Conservation (phyloP, 2,888 invertebrate genomes). For the Drosophila barbarae region DNA sequence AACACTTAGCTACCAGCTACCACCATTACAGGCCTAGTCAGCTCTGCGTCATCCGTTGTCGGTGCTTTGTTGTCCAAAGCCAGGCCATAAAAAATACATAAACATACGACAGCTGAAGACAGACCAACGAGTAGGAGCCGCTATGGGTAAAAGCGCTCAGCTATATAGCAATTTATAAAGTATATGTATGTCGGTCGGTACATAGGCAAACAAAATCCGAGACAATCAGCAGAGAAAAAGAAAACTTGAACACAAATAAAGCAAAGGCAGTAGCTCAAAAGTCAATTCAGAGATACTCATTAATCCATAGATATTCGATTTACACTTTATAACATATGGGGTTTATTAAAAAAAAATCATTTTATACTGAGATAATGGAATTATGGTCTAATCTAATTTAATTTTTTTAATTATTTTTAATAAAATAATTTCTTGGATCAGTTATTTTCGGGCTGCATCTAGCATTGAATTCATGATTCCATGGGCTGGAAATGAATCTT, state of each 20-base stretch:
- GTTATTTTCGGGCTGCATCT: too few relatives aligned
- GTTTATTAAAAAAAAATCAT: background rate
- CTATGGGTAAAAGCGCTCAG: constrained; percentile 1
- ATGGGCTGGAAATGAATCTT: background rate
- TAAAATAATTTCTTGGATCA: background rate
- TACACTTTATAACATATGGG: background rate
- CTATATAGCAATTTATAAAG: background rate
- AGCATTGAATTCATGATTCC: background rate
- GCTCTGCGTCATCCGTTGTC: constrained; percentile 32
- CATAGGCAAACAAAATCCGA: constrained; percentile 3
- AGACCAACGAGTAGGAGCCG: constrained; percentile 13
- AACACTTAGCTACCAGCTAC: constrained; percentile 3
- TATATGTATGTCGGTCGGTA: background rate
- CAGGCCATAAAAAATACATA: constrained; percentile 28
- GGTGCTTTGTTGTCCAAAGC: constrained; percentile 21
- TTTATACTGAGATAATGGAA: background rate
- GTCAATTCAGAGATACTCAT: background rate
- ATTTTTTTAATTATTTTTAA: background rate
- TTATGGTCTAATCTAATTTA: background rate
- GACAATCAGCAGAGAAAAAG: constrained; percentile 14
- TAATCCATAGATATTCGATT: background rate
- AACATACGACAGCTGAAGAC: constrained; percentile 15
- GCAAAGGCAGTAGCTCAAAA: background rate
- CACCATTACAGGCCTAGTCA: constrained; percentile 15
- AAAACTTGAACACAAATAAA: constrained; percentile 15